Conservation (phyloP, 2,797 vertebrate genomes). For the Myoxocephalus aenaeus region DNA sequence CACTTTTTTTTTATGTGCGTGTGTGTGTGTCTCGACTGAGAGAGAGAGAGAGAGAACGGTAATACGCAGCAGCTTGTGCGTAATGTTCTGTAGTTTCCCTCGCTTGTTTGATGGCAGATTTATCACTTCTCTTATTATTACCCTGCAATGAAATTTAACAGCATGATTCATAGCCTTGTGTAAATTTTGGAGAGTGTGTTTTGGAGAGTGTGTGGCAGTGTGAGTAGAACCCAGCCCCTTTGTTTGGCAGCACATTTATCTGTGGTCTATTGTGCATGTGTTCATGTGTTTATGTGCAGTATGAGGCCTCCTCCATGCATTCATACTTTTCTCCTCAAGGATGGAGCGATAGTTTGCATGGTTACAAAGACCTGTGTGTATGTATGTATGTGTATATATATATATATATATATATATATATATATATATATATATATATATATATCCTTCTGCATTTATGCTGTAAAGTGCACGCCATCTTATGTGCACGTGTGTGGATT, state of each 20-base stretch:
- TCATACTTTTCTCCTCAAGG: background rate
- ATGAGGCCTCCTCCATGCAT: background rate
- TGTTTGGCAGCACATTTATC: slow-evolving; percentile 18
- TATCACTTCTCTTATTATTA: slow-evolving; percentile 46
- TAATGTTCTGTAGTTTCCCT: slow-evolving; percentile 45
- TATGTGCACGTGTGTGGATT: background rate
- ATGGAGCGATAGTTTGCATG: background rate
- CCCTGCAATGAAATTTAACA: slow-evolving; percentile 43
- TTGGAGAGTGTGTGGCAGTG: slow-evolving; percentile 12
- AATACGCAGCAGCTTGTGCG: slow-evolving; percentile 29
- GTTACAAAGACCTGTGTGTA: background rate
- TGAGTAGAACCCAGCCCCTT: slow-evolving; percentile 12
- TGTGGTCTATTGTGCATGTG: background rate
- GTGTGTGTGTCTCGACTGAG: slow-evolving; percentile 13
- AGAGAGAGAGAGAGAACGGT: background rate
- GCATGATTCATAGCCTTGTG: slow-evolving; percentile 35
- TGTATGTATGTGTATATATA: too few species aligned
- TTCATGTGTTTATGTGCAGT: background rate
- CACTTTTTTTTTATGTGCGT: slow-evolving; percentile 3
- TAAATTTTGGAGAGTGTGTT: slow-evolving; percentile 20
- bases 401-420: background rate
- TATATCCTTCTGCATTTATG: slow-evolving; percentile 2
- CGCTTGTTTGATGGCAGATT: slow-evolving; percentile 37
- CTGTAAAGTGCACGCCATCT: slow-evolving; percentile 3
- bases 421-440: background rate